These are phyloP conservation scores for Eupithecia inturbata DNA, from an alignment of 2,888 invertebrate species.

Conservation along the genomic window DNA sequence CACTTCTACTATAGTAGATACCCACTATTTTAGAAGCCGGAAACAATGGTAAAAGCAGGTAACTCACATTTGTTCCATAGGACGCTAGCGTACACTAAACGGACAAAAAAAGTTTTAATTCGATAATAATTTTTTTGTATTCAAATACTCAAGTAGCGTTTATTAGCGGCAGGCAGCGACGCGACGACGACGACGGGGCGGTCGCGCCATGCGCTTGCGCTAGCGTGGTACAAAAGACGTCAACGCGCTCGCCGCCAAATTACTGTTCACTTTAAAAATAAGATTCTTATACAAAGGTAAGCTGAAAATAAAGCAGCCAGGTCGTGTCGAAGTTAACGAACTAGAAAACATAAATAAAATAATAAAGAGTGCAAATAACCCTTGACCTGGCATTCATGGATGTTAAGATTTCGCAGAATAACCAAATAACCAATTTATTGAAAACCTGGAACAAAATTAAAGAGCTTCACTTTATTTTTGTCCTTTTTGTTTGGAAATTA, in stretches of 20 bases:
- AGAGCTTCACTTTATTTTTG: not conserved
- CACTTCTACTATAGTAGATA: not conserved
- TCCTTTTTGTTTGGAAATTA: not conserved
- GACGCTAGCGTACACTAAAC: too few species aligned
- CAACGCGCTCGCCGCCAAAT: constrained; percentile 17
- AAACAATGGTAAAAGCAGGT: not conserved
- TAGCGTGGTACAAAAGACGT: constrained; percentile 20
- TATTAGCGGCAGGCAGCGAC: too few species aligned
- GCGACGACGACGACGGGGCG: too few species aligned
- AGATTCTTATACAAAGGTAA: not conserved
- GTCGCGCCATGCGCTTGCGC: constrained; percentile 3
- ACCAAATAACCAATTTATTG: not conserved
- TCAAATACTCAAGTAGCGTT: not conserved
- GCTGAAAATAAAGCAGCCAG: not conserved
- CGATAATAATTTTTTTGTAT: too few species aligned
- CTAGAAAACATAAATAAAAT: constrained; percentile 3
- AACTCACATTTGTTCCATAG: too few species aligned
- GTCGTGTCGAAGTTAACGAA: not conserved
- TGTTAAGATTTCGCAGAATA: not conserved
- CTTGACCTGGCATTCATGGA: constrained; percentile 9
- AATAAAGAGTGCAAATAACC: constrained; percentile 5
- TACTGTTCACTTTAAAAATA: not conserved
- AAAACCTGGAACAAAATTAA: not conserved
- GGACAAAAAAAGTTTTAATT: too few species aligned
- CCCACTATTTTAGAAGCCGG: not conserved